phyloP scores from a whole-genome alignment of 2,113 vertebrate species.

The Pimephales promelas region DNA sequence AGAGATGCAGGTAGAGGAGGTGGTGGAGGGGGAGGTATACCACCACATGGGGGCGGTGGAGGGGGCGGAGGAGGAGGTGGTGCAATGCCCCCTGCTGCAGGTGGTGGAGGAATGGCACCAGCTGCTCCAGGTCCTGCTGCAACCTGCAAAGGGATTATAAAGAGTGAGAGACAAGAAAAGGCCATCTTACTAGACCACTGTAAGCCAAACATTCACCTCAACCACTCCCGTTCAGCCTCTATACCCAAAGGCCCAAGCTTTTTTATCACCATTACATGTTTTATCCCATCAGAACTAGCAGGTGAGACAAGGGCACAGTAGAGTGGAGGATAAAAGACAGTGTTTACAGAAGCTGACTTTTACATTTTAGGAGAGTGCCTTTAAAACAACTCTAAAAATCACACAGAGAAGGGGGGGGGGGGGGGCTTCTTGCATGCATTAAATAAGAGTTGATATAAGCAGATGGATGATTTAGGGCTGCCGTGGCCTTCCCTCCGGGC shows the following conservation, averaged over 20 bases:
- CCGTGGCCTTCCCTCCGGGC: slow-evolving; percentile 24
- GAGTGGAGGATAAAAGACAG: slow-evolving; percentile 10
- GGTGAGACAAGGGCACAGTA: slow-evolving; percentile 26
- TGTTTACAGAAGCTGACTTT: slow-evolving; percentile 31
- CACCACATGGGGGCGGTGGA: slow-evolving; percentile 67
- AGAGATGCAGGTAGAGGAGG: slow-evolving; percentile 64
- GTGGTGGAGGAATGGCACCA: background rate
- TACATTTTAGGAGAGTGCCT: slow-evolving; percentile 23
- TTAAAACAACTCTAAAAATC: slow-evolving; percentile 29
- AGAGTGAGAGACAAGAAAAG: slow-evolving; percentile 28
- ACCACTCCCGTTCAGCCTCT: slow-evolving; percentile 1
- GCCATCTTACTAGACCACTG: background rate
- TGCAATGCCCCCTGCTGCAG: slow-evolving; percentile 57
- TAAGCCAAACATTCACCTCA: background rate
- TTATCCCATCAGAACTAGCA: slow-evolving; percentile 24
- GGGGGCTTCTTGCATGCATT: background rate
- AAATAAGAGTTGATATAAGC: slow-evolving; percentile 51
- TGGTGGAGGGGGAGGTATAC: slow-evolving; percentile 61
- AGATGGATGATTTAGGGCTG: slow-evolving; percentile 11
- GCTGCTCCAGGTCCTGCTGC: slow-evolving; percentile 60
- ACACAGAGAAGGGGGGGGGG: background rate
- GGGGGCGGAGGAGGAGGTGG: slow-evolving; percentile 68
- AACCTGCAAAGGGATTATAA: slow-evolving; percentile 64
- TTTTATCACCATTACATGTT: slow-evolving; percentile 52
- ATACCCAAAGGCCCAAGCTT: slow-evolving; percentile 38